Base-by-base conservation (phyloP, 2,888 invertebrate genomes). In the Parnassius orleans region DNA sequence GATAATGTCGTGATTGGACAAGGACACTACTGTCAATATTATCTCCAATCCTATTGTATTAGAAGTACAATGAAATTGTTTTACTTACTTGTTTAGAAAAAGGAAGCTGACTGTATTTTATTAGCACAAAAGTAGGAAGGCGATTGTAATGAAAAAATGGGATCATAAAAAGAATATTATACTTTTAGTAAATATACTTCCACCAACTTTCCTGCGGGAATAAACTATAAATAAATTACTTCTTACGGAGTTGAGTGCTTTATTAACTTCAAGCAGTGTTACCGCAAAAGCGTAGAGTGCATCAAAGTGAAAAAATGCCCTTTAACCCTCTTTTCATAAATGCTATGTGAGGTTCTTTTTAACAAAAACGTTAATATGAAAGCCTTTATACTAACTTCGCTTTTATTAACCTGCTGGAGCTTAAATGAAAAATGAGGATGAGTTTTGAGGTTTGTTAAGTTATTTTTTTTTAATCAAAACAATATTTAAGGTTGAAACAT, bases 261-360 rank as follows among this genome's bases (percentile, higher is more conserved):
- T 33, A 33, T 5, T 33, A 7, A 33, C 33, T 33, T 33, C 7
- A 33, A 33, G 33, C 33, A 33, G 33, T 33, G 33, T 12, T 33
- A 53, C 33, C 33, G 33, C 5, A 33, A 33, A 33, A 53, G 59
- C 59, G 33, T 41, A 42, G 33, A 41, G 59, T 46, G 53, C 53
- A 44, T 33, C 59, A 53, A 59, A 59, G 53, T n/a, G n/a, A 59
- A 59, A 59, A 59, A 59, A 59, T 59, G 51, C 59, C 59, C 59
- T 53, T 59, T 59, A 59, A 47, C 24, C 53, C 59, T 59, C n/a
- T 58, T 52, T 46, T 59, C 53, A 59, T 53, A 47, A 59, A 59
- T 46, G 52, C 59, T 53, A n/a, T 14, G 51, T 24, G 44, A 24
- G 59, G 52, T 59, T 59, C n/a, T 44, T 10, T 11, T 59, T 53